phyloP scores from a whole-genome alignment of 2,888 invertebrate species.

The Pseudolycoriella hygida region DNA sequence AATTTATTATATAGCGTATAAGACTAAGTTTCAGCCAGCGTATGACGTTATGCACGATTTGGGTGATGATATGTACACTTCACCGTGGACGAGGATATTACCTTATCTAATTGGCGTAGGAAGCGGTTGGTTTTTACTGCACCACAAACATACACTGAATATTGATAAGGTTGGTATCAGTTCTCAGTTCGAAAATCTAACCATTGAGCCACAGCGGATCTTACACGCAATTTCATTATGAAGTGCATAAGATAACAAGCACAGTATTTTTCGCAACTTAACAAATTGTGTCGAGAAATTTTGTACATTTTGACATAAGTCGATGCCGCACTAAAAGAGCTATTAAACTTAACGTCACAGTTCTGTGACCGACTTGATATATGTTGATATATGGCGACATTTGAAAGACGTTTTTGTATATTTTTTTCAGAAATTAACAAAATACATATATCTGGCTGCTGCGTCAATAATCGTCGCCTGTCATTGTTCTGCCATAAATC shows the following conservation, averaged over 20 bases:
- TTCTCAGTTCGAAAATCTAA: neutral
- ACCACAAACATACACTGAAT: neutral
- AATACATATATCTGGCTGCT: slow-evolving; percentile 20
- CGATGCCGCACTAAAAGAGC: slow-evolving; percentile 10
- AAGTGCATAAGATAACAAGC: too few species aligned
- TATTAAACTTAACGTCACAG: too few species aligned
- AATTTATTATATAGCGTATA: neutral
- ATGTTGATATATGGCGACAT: too few species aligned
- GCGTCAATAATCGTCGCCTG: slow-evolving; percentile 21
- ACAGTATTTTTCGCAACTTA: too few species aligned
- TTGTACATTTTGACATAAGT: neutral
- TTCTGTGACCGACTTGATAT: too few species aligned
- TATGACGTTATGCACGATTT: slow-evolving; percentile 26
- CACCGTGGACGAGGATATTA: slow-evolving; percentile 32
- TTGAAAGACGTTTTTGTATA: too few species aligned
- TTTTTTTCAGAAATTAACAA: slow-evolving; percentile 3
- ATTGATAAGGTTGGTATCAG: neutral
- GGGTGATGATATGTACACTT: slow-evolving; percentile 30
- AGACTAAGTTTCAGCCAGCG: slow-evolving; percentile 7
- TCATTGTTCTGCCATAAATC: slow-evolving; percentile 24
- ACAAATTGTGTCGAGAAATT: too few species aligned
- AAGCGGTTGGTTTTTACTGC: slow-evolving; percentile 29
- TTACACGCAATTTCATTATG: too few species aligned
- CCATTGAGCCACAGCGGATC: neutral
- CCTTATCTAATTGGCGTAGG: slow-evolving; percentile 32